Percentiles rank a stretch among this genome's conserved stretches.
These are phyloP conservation scores for Coelinius sp. DNA, from an alignment of 2,888 invertebrate genomes.

Conservation along the genomic window DNA sequence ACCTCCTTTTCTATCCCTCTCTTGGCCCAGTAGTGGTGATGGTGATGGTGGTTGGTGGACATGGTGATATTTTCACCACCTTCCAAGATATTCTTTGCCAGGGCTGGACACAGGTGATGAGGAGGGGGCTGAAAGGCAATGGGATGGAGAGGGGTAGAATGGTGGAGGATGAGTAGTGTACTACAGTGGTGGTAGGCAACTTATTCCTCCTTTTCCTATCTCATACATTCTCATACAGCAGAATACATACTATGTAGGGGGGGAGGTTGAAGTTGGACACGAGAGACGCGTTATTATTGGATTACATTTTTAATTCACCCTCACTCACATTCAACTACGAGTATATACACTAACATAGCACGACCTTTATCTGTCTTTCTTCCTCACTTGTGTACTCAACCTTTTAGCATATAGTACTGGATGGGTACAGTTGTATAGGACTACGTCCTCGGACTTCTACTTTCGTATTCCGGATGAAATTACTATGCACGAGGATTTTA, in stretches of 20 bases:
- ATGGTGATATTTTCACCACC: slow-evolving; percentile 62
- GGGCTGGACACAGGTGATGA: neutral
- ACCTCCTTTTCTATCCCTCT: slow-evolving; percentile 40
- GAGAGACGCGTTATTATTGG: slow-evolving; percentile 71
- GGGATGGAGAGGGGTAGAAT: neutral
- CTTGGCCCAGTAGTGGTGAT: slow-evolving; percentile 41
- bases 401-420: slow-evolving; percentile 43
- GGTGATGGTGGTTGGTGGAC: slow-evolving; percentile 48
- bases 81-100: slow-evolving; percentile 45
- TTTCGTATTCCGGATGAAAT: slow-evolving; percentile 70
- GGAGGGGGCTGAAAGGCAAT: neutral
- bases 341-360: slow-evolving; percentile 40
- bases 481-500: slow-evolving; percentile 70
- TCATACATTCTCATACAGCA: slow-evolving; percentile 2
- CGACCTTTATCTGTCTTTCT: slow-evolving; percentile 49
- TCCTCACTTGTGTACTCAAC: slow-evolving; percentile 48
- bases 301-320: slow-evolving; percentile 71
- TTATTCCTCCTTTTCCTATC: neutral
- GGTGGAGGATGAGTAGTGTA: neutral
- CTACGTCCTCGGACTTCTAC: slow-evolving; percentile 56
- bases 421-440: slow-evolving; percentile 35
- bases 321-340: slow-evolving; percentile 51
- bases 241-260: neutral
- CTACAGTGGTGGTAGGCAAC: slow-evolving; percentile 17
- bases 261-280: slow-evolving; percentile 54